Conservation (phyloP, 2,888 invertebrate species). For the Laspeyria flexula region DNA sequence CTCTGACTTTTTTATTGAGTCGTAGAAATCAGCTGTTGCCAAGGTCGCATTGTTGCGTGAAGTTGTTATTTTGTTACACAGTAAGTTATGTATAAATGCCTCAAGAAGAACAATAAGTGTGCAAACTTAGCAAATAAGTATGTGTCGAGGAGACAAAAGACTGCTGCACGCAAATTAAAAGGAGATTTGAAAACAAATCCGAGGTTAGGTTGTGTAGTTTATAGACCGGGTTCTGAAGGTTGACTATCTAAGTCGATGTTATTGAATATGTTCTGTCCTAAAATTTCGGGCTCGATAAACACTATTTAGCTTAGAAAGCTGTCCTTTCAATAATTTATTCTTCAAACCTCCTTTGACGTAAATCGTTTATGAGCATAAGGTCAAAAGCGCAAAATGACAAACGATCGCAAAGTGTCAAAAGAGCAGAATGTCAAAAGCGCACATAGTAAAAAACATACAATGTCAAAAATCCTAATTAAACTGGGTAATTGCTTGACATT, state of each 20-base stretch:
- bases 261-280: neutral
- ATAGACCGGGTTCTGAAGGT: conserved; percentile 22
- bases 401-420: neutral
- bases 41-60: conserved; percentile 52
- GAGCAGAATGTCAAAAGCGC: neutral
- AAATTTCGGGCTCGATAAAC: neutral
- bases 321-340: neutral
- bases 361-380: neutral
- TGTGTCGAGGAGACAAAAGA: conserved; percentile 27
- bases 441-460: neutral
- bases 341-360: neutral
- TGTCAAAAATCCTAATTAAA: neutral
- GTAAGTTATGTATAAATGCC: conserved; percentile 35
- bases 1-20: conserved; percentile 44
- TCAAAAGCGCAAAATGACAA: neutral
- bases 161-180: conserved; percentile 17
- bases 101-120: conserved; percentile 46
- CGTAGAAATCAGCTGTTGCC: conserved; percentile 66
- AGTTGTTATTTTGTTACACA: conserved; percentile 45
- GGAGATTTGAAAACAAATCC: conserved; percentile 32
- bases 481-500: neutral
- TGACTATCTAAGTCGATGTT: neutral
- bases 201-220: conserved; percentile 21
- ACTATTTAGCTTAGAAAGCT: neutral
- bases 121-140: conserved; percentile 33